These are phyloP conservation scores for Karalla daura DNA, from an alignment of 2,797 vertebrate genomes.

Conservation along the genomic window DNA sequence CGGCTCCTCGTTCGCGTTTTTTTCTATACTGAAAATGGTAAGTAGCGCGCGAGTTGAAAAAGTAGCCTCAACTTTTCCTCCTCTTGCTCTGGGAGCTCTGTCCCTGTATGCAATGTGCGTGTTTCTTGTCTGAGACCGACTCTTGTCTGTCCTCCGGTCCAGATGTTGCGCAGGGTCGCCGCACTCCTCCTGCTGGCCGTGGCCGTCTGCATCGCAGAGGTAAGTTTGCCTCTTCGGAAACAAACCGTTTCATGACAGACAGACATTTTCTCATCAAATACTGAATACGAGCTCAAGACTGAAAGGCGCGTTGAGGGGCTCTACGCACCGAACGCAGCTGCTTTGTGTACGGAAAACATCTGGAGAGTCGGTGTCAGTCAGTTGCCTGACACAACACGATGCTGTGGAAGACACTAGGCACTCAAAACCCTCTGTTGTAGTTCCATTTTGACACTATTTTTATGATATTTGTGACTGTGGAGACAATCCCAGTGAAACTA, in stretches of 20 bases:
- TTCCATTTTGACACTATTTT: conserved; percentile 37
- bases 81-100: too few relatives aligned
- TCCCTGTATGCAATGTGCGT: too few relatives aligned
- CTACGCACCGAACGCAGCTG: not conserved
- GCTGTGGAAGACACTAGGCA: conserved; percentile 3
- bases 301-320: not conserved
- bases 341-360: conserved; percentile 49
- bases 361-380: conserved; percentile 35
- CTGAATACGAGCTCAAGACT: not conserved
- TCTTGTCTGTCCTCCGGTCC: conserved; percentile 52
- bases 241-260: too few relatives aligned
- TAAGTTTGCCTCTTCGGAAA: conserved; percentile 62
- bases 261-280: too few relatives aligned
- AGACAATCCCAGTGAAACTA: conserved; percentile 25
- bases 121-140: conserved; percentile 21
- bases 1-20: not conserved
- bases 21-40: conserved; percentile 55
- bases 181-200: conserved; percentile 74
- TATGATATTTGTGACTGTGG: conserved; percentile 37
- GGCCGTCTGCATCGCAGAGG: conserved; percentile 75
- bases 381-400: not conserved
- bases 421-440: not conserved
- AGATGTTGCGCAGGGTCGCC: conserved; percentile 82
- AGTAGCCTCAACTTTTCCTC: conserved; percentile 32
- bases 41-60: not conserved